Percentiles rank a stretch among this genome's conserved stretches.
These are phyloP conservation scores for Dendrolimus houi DNA, from an alignment of 2,888 invertebrate genomes.

Conservation along the genomic window DNA sequence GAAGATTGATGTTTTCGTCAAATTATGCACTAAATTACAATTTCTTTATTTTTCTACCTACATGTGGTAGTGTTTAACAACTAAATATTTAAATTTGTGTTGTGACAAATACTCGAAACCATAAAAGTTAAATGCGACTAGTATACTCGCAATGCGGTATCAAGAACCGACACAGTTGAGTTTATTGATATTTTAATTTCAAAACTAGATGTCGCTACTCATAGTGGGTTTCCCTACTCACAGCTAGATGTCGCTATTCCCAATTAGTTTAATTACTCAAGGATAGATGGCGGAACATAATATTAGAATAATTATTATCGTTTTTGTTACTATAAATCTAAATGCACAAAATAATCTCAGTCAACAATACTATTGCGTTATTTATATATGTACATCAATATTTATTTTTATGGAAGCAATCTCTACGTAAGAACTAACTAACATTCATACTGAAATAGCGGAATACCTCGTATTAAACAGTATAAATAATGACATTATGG, in stretches of 20 bases:
- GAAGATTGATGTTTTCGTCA: too few relatives aligned
- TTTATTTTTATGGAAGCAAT: constrained; percentile 51
- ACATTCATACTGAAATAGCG: constrained; percentile 58
- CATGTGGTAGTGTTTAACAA: too few relatives aligned
- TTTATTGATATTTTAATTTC: too few relatives aligned
- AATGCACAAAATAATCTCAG: constrained; percentile 70
- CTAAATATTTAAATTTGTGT: too few relatives aligned
- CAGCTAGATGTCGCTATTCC: constrained; percentile 2
- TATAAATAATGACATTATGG: constrained; percentile 45
- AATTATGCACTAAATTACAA: too few relatives aligned
- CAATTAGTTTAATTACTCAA: constrained; percentile 11
- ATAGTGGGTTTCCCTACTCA: constrained; percentile 2
- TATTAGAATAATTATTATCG: constrained; percentile 7
- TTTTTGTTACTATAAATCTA: constrained; percentile 37
- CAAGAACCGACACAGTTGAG: too few relatives aligned
- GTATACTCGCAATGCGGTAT: too few relatives aligned
- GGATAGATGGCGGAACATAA: constrained; percentile 17
- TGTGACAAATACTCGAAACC: too few relatives aligned
- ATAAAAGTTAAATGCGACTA: too few relatives aligned
- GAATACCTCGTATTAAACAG: constrained; percentile 73
- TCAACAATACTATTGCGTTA: constrained; percentile 61
- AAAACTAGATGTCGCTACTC: too few relatives aligned
- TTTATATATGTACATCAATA: constrained; percentile 44
- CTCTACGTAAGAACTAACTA: constrained; percentile 49
- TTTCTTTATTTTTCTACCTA: too few relatives aligned